Base-by-base conservation (phyloP, 2,888 invertebrate species). In the Eilema griseolum region DNA sequence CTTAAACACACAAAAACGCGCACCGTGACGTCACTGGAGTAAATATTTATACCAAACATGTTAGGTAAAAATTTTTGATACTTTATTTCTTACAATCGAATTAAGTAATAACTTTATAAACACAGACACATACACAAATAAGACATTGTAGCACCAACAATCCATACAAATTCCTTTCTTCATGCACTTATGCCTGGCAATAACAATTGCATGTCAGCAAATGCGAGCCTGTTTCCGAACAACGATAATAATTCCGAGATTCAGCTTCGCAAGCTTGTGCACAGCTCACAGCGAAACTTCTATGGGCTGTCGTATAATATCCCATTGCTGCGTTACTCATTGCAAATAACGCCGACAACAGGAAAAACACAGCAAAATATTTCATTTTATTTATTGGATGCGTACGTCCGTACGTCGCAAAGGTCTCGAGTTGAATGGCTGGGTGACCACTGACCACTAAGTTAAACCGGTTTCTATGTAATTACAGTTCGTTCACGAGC, bases 201-300 rank as follows among this genome's bases (percentile, higher is more conserved):
- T 66, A 66, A 20, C 65, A 66, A 3, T 37, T 14, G 11, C 65
- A 66, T 24, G 56, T 57, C n/a, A 57, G 24, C 0, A 28, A 23
- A 33, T 33, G 57, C 0, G 57, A 23, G 33, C 23, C 24, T 2
- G 33, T 20, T 16, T 28, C 56, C 3, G 31, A 24, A 57, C 65
- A 66, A 7, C 23, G 23, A 11, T 16, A 57, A 16, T 3, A 57
- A 23, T 10, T 24, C 3, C 10, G 14, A 1, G 65, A 66, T 20
- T 66, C 65, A 0, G 33, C 57, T 20, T 66, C 65, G 16, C 65
- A 66, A 3, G 65, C 65, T 33, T 66, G 65, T 2, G 4, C 16
- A 33, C 65, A 66, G n/a, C 65, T 57, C 0, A 66, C 65, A 10
- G 65, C 65, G 4, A 66, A 66, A 23, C 65, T 66, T 5, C 57